A percentile compares a stretch with the other conserved stretches of the same genome.
phyloP scores from a whole-genome alignment of 2,888 invertebrate genomes.

The Pammene aurita region DNA sequence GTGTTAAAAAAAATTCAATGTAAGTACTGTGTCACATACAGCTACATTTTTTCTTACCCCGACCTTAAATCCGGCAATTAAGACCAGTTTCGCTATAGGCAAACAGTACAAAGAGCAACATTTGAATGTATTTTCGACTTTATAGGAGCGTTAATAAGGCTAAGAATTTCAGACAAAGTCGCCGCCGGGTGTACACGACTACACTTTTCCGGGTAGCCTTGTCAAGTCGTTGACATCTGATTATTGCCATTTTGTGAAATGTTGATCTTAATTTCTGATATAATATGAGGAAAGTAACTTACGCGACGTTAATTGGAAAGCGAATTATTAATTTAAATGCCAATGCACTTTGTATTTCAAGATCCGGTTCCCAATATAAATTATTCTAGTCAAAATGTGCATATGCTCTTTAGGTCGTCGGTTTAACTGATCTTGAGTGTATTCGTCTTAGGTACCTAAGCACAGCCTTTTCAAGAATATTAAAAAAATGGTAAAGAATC shows the following conservation, averaged over 20 bases:
- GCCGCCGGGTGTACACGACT: slow-evolving; percentile 34
- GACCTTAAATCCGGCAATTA: slow-evolving; percentile 56
- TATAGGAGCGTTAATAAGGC: background rate
- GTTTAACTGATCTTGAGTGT: too few relatives aligned
- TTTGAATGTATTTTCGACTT: slow-evolving; percentile 9
- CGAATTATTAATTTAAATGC: slow-evolving; percentile 35
- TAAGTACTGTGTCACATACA: slow-evolving; percentile 25
- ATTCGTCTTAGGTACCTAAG: too few relatives aligned
- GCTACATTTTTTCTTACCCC: slow-evolving; percentile 30
- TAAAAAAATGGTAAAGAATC: too few relatives aligned
- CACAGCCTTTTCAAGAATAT: too few relatives aligned
- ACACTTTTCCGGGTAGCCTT: slow-evolving; percentile 59
- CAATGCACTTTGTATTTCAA: slow-evolving; percentile 17
- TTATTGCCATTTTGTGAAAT: slow-evolving; percentile 50
- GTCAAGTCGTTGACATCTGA: slow-evolving; percentile 55
- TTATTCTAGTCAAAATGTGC: background rate
- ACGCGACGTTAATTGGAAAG: slow-evolving; percentile 32
- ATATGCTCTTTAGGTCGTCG: too few relatives aligned
- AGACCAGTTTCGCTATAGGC: slow-evolving; percentile 52
- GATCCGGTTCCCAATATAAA: background rate
- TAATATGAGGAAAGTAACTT: slow-evolving; percentile 38
- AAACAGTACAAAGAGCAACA: slow-evolving; percentile 7
- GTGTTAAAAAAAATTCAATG: background rate
- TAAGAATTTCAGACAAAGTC: slow-evolving; percentile 1
- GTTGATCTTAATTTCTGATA: slow-evolving; percentile 43